phyloP scores from a whole-genome alignment of 1,140 invertebrate species.

The Parapsyche elsis region DNA sequence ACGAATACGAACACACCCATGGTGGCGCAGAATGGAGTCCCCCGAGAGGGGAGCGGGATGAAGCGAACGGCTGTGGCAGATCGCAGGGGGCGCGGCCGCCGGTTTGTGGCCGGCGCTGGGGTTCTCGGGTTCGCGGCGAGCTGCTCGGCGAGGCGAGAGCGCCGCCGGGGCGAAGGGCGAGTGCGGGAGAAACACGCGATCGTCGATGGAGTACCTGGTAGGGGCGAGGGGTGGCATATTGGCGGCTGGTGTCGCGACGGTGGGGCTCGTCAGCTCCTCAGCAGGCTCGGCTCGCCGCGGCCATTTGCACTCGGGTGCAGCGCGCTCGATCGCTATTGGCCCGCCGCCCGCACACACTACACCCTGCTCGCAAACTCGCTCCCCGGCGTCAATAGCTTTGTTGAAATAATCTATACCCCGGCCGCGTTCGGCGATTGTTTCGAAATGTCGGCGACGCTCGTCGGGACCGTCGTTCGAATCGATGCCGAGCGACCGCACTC shows the following conservation, averaged over 20 bases:
- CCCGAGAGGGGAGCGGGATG: too few species aligned
- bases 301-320: constrained; percentile 26
- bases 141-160: neutral
- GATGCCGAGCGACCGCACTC: neutral
- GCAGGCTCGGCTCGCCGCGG: constrained; percentile 34
- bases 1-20: neutral
- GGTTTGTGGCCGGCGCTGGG: too few species aligned
- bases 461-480: neutral
- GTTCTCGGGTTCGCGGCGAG: too few species aligned
- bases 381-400: neutral
- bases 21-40: too few species aligned
- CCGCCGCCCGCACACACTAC: neutral
- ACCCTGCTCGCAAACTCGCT: constrained; percentile 1
- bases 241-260: constrained; percentile 9
- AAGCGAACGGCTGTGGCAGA: too few species aligned
- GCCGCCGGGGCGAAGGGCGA: neutral
- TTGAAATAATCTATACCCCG: neutral
- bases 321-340: constrained; percentile 16
- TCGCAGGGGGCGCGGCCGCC: constrained; percentile 21
- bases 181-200: neutral
- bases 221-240: constrained; percentile 19
- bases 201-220: neutral
- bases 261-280: constrained; percentile 15
- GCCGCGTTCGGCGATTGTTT: neutral
- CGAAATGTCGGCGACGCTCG: neutral